phyloP scores from a whole-genome alignment of 2,113 vertebrate genomes.

The Rhinolophus ferrumequinum region DNA sequence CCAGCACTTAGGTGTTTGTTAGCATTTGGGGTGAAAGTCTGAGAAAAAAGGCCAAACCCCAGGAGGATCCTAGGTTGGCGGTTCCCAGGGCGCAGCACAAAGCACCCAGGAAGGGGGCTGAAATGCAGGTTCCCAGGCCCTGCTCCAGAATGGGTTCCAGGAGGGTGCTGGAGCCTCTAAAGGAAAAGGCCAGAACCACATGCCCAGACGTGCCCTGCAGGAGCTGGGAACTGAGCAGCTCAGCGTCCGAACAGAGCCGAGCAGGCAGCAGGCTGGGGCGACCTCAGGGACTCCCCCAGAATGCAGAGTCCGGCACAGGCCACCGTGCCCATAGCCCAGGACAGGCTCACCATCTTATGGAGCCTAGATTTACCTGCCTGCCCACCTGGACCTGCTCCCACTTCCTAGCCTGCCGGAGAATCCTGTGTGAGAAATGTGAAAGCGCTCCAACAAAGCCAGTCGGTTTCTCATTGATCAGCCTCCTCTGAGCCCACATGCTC shows the following conservation, averaged over 20 bases:
- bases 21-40: neutral
- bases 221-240: neutral
- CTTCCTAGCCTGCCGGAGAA: neutral
- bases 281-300: neutral
- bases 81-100: neutral
- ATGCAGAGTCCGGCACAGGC: neutral
- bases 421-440: neutral
- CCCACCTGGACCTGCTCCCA: neutral
- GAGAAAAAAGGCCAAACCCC: neutral
- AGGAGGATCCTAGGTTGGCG: rapidly evolving
- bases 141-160: neutral
- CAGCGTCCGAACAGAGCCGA: neutral
- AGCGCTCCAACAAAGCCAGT: rapidly evolving
- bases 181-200: neutral
- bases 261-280: neutral
- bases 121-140: neutral
- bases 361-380: rapidly evolving
- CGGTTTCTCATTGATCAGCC: neutral
- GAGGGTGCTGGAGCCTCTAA: neutral
- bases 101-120: neutral
- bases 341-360: rapidly evolving
- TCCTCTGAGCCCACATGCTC: neutral
- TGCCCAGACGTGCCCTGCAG: neutral
- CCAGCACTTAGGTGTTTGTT: neutral
- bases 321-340: no score